A percentile compares a stretch with the other conserved stretches of the same genome.
Evolutionary conservation across 2,888 invertebrate genomes (phyloP).

Genomic region (Phragmatobia fuliginosa): DNA sequence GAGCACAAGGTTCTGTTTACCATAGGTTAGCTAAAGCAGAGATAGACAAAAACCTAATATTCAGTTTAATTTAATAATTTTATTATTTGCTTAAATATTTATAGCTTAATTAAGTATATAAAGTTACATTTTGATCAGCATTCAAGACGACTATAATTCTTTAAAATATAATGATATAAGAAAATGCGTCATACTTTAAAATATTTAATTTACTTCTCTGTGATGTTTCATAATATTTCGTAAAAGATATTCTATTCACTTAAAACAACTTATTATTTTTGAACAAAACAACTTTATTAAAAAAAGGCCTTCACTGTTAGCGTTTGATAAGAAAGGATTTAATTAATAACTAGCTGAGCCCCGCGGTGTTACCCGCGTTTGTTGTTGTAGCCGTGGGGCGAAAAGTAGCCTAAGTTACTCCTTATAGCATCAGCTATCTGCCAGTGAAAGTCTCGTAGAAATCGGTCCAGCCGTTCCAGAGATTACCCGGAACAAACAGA

Average conservation of each 20-base stretch:
- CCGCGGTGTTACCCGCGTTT: too few species aligned
- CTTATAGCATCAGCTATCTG: too few species aligned
- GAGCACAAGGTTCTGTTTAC: background rate
- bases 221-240: background rate
- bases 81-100: background rate
- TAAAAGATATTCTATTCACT: conserved; percentile 2
- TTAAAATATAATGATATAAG: background rate
- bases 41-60: too few species aligned
- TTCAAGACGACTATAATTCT: background rate
- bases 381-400: too few species aligned
- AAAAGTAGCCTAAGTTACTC: too few species aligned
- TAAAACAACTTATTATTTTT: conserved; percentile 19
- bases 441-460: too few species aligned
- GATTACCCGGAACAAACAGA: too few species aligned
- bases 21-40: too few species aligned
- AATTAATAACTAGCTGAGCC: too few species aligned
- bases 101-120: background rate
- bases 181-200: background rate
- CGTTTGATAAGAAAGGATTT: conserved; percentile 6
- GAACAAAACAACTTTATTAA: conserved; percentile 20
- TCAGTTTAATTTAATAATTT: background rate
- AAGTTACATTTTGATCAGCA: background rate
- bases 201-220: background rate
- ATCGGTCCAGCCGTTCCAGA: too few species aligned
- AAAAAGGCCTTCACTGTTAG: conserved; percentile 19